Evolutionary conservation across 2,888 invertebrate species (phyloP).

Genomic region (Cerastis rubricosa): DNA sequence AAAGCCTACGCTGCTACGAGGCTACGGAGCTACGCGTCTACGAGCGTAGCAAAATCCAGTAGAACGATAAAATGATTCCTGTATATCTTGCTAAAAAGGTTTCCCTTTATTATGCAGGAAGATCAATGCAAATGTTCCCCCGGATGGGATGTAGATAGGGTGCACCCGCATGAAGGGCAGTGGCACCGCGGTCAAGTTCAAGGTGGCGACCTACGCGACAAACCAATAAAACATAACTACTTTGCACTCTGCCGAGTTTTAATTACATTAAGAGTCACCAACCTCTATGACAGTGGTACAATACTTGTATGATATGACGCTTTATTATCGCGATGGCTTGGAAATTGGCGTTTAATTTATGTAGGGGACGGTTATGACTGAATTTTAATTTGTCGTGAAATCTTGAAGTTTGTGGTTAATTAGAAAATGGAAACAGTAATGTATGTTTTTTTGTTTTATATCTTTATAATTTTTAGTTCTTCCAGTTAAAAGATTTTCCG

Average conservation of each 20-base stretch:
- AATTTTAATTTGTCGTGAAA: not conserved
- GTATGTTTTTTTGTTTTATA: slow-evolving; percentile 9
- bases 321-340: slow-evolving; percentile 13
- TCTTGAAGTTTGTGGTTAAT: not conserved
- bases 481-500: not conserved
- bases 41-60: slow-evolving; percentile 7
- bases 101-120: slow-evolving; percentile 15
- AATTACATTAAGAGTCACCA: slow-evolving; percentile 40
- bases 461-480: not conserved
- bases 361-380: too few relatives aligned
- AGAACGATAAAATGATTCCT: slow-evolving; percentile 1
- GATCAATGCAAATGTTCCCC: slow-evolving; percentile 41
- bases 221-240: slow-evolving; percentile 59
- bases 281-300: slow-evolving; percentile 7
- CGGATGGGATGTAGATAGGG: slow-evolving; percentile 42
- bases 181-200: slow-evolving; percentile 67
- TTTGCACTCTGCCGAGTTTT: slow-evolving; percentile 43
- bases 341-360: slow-evolving; percentile 6
- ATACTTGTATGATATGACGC: slow-evolving; percentile 12
- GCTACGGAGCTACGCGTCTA: slow-evolving; percentile 39
- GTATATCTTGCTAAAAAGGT: not conserved
- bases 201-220: slow-evolving; percentile 57
- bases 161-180: slow-evolving; percentile 57
- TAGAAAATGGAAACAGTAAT: not conserved
- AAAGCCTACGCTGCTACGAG: slow-evolving; percentile 14